phyloP scores from a whole-genome alignment of 1,140 invertebrate species.

The Trichonephila clavipes region DNA sequence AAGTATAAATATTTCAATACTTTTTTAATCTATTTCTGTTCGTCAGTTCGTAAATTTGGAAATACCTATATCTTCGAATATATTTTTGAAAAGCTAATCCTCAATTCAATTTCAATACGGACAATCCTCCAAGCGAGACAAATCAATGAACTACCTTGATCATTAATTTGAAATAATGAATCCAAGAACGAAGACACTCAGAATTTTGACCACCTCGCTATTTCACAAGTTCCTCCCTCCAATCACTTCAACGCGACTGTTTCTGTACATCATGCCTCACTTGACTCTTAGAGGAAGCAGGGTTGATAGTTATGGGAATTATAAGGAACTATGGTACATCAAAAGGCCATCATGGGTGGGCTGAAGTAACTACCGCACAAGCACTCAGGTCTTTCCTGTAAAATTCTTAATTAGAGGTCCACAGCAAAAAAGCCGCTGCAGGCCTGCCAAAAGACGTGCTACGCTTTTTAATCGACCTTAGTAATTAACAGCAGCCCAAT shows the following conservation, averaged over 20 bases:
- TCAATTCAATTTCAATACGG: no score
- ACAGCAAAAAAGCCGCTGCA: slow-evolving; percentile 3
- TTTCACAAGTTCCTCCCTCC: background rate
- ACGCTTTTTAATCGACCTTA: slow-evolving; percentile 17
- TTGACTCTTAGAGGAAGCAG: background rate
- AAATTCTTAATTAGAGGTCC: slow-evolving; percentile 55
- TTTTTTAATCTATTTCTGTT: no score
- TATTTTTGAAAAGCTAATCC: no score
- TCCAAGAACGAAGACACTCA: no score
- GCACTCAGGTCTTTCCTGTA: slow-evolving; percentile 5
- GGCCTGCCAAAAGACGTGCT: slow-evolving; percentile 17
- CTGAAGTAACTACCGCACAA: slow-evolving; percentile 18
- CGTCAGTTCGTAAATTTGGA: no score
- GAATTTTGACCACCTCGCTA: background rate
- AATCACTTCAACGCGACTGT: background rate
- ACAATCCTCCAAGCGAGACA: no score
- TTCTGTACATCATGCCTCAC: background rate
- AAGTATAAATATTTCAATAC: no score
- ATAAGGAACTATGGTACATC: background rate
- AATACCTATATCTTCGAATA: no score
- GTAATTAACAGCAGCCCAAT: slow-evolving; percentile 42
- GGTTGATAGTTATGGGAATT: slow-evolving; percentile 33
- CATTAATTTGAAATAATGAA: no score
- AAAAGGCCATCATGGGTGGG: slow-evolving; percentile 11
- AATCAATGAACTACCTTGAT: no score